Conservation (phyloP, 2,113 vertebrate genomes). For the Meles meles region DNA sequence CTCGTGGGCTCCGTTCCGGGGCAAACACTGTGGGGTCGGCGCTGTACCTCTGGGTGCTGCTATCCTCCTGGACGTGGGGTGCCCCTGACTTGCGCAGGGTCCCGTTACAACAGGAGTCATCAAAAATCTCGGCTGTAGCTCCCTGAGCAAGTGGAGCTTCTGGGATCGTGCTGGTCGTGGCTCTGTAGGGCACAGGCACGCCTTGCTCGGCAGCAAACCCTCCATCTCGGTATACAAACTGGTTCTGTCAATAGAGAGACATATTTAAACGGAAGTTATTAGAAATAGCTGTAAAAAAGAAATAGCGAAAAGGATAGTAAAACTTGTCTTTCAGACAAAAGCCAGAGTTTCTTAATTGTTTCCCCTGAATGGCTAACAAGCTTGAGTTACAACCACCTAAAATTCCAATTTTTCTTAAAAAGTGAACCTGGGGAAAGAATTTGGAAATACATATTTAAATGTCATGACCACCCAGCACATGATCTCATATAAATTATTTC, state of each 20-base stretch:
- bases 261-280: background rate
- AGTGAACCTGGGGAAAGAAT: constrained; percentile 7
- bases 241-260: constrained; percentile 85
- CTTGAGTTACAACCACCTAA: background rate
- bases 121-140: constrained; percentile 84
- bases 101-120: constrained; percentile 94
- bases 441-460: background rate
- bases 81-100: constrained; percentile 88
- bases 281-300: background rate
- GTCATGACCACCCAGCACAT: background rate
- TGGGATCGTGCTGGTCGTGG: constrained; percentile 81
- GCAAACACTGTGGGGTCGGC: constrained; percentile 94
- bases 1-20: constrained; percentile 85
- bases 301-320: background rate
- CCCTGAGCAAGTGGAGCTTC: constrained; percentile 83
- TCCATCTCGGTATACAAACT: constrained; percentile 92
- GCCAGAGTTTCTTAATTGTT: background rate
- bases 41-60: constrained; percentile 93
- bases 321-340: background rate
- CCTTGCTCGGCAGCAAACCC: constrained; percentile 82
- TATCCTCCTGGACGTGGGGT: constrained; percentile 86
- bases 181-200: constrained; percentile 78
- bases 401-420: background rate
- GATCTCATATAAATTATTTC: background rate
- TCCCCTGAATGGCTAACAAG: background rate